Conservation (phyloP, 2,797 vertebrate genomes). For the Luscinia megarhynchos region DNA sequence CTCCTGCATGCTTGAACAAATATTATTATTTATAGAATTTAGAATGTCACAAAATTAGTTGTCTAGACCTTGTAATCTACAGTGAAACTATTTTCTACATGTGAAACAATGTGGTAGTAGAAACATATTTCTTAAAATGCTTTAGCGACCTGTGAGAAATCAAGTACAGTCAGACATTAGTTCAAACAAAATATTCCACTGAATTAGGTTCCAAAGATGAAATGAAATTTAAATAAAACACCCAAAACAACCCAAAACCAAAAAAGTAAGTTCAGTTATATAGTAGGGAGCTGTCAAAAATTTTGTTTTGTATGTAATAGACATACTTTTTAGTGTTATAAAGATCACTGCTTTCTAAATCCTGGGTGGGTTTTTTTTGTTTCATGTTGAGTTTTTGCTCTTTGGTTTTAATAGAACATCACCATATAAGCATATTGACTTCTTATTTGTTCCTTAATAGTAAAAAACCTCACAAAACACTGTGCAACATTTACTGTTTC, state of each 20-base stretch:
- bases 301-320: background rate
- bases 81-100: background rate
- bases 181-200: background rate
- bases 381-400: background rate
- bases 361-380: rapidly evolving
- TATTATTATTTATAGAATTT: background rate
- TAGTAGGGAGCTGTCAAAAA: background rate
- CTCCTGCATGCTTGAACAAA: background rate
- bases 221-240: rapidly evolving
- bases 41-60: background rate
- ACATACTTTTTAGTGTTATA: background rate
- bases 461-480: background rate
- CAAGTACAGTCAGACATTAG: background rate
- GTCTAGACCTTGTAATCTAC: background rate
- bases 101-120: background rate
- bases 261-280: background rate
- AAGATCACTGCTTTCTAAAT: background rate
- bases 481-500: background rate
- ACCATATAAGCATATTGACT: background rate
- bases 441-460: background rate
- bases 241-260: background rate
- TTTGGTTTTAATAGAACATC: background rate
- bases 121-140: background rate
- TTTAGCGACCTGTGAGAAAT: background rate
- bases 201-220: background rate